Base-by-base conservation (phyloP, 2,888 invertebrate species). In the Epirrhoe alternata region DNA sequence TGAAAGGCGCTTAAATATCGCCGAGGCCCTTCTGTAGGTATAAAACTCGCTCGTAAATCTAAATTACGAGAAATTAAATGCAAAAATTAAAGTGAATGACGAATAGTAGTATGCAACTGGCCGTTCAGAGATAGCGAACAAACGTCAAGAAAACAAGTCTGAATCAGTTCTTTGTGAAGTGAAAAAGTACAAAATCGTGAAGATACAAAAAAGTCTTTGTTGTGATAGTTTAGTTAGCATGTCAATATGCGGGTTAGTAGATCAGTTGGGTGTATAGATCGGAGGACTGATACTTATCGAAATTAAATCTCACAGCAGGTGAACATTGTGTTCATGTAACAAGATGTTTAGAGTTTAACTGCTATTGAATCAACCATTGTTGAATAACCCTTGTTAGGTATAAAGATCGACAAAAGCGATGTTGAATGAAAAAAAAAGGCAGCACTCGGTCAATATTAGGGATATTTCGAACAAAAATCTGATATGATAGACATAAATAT, bases 291-390 rank as follows among this genome's bases (percentile, higher is more conserved):
- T 86, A 84, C 78, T 83, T 86, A 90, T 90, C 88, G 80, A 86
- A 90, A 86, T 88, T 87, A 83, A 84, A 88, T 87, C 85, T 85
- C 87, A 70, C 88, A 85, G 87, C 89, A 82, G 86, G 89, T 86
- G 85, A 71, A 81, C 82, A 81, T 82, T 83, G 83, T 86, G 81
- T 72, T 79, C 74, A 80, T 76, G 72, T 74, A 66, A 65, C 61
- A 42, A 70, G 68, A 63, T 69, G 66, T 62, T 58, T 66, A 61
- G 49, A 60, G 64, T 30, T 52, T 38, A 53, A 30, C 56, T 57
- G 59, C 59, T 49, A 33, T 42, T 33, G 30, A 42, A 30, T 57
- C 31, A 35, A 35, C 24, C 33, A 42, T n/a, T 55, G 35, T 30
- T 47, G 45, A 14, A 56, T 61, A 64, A 66, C 64, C 69, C 69